phyloP scores from a whole-genome alignment of 1,140 invertebrate species.

The Zophobas morio region DNA sequence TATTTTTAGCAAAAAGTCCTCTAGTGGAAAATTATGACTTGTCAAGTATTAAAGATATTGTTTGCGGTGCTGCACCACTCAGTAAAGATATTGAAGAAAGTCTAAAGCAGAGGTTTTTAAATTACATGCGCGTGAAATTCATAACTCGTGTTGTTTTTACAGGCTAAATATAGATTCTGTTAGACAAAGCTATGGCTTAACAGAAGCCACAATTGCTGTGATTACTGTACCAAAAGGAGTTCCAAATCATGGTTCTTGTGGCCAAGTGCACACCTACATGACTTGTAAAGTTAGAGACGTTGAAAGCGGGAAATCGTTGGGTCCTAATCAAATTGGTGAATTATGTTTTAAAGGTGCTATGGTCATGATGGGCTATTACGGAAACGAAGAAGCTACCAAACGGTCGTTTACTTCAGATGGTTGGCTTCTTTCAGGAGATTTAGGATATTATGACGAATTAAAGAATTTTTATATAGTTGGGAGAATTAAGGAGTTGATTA shows the following conservation, averaged over 20 bases:
- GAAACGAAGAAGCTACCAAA: slow-evolving; percentile 74
- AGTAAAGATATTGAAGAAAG: slow-evolving; percentile 58
- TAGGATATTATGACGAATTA: slow-evolving; percentile 81
- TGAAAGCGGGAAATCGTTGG: slow-evolving; percentile 73
- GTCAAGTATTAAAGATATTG: slow-evolving; percentile 64
- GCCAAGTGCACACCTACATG: slow-evolving; percentile 69
- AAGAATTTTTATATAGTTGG: slow-evolving; percentile 82
- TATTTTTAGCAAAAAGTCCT: slow-evolving; percentile 53
- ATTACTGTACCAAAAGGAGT: slow-evolving; percentile 11
- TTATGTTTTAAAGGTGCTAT: slow-evolving; percentile 77
- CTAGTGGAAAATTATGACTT: slow-evolving; percentile 66
- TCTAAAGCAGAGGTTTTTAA: slow-evolving; percentile 25
- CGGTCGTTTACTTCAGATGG: slow-evolving; percentile 77
- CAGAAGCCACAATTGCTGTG: slow-evolving; percentile 47
- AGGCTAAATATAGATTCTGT: slow-evolving; percentile 12
- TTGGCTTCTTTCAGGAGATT: slow-evolving; percentile 84
- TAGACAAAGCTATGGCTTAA: slow-evolving; percentile 49
- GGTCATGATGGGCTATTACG: slow-evolving; percentile 77
- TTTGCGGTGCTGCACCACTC: slow-evolving; percentile 69
- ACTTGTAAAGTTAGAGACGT: slow-evolving; percentile 74
- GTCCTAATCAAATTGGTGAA: slow-evolving; percentile 76
- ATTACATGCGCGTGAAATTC: background rate
- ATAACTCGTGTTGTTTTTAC: background rate
- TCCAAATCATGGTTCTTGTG: slow-evolving; percentile 43
- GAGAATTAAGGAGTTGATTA: slow-evolving; percentile 85